These are phyloP conservation scores for Ptychodera flava DNA, from an alignment of 35 echinoderm and acorn worm genomes.

Conservation along the genomic window DNA sequence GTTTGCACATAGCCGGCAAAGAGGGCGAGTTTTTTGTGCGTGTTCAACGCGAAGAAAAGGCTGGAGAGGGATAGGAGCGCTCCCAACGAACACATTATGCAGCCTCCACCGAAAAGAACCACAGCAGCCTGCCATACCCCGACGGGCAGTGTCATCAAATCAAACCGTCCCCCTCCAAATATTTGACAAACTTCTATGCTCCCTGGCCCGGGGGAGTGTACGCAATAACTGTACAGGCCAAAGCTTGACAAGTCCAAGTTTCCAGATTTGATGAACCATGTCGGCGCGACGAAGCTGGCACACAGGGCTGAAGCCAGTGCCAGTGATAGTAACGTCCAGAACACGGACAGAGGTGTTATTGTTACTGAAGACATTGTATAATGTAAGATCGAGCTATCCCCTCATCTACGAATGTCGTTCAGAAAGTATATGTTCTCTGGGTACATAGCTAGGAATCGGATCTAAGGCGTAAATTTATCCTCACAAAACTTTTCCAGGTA, in stretches of 20 bases:
- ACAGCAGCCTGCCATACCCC: neutral
- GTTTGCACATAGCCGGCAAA: neutral
- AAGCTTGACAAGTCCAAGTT: neutral
- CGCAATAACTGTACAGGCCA: neutral
- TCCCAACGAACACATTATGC: neutral
- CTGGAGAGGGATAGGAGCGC: neutral
- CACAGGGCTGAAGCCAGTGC: neutral
- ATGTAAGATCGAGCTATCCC: no score
- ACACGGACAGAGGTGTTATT: neutral
- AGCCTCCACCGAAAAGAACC: neutral
- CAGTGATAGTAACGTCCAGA: neutral
- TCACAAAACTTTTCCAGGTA: no score
- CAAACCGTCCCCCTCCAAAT: neutral
- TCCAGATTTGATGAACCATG: neutral
- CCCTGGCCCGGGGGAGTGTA: neutral
- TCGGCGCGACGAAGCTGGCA: neutral
- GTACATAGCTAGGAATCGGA: no score
- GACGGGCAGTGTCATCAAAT: neutral
- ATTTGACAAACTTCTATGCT: neutral
- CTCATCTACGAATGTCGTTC: no score
- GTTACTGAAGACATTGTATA: neutral
- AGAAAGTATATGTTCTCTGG: no score
- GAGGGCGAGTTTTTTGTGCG: neutral
- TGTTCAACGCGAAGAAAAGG: neutral
- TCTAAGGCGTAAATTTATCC: no score